Evolutionary conservation across 2,113 vertebrate species (phyloP).

Genomic region (Sterna hirundo): DNA sequence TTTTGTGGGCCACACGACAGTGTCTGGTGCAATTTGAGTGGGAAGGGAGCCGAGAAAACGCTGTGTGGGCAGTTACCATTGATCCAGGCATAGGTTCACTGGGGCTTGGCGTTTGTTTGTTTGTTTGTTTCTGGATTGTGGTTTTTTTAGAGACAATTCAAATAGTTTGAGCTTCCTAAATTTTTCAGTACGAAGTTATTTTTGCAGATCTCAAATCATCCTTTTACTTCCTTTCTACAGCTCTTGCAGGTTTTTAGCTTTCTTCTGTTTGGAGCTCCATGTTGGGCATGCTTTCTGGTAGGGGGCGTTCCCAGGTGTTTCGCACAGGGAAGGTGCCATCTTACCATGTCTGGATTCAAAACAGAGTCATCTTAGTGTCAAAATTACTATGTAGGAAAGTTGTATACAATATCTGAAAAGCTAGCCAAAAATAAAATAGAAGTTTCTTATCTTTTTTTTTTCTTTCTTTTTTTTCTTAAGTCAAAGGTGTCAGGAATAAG

Average conservation of each 20-base stretch:
- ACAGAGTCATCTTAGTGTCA: background rate
- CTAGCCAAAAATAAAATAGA: background rate
- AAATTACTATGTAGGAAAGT: background rate
- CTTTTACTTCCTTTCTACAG: background rate
- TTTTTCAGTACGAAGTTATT: background rate
- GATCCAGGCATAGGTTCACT: background rate
- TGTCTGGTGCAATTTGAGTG: background rate
- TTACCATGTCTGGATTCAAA: background rate
- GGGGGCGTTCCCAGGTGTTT: background rate
- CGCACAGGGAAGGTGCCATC: background rate
- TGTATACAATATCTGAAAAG: background rate
- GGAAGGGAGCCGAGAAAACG: background rate
- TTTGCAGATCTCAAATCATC: background rate
- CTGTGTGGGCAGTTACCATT: background rate
- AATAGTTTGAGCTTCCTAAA: background rate
- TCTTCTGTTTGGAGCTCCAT: background rate
- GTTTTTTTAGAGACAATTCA: background rate
- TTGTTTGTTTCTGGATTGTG: background rate
- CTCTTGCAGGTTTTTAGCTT: background rate
- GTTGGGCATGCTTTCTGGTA: background rate
- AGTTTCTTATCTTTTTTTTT: background rate
- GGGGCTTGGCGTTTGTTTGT: background rate
- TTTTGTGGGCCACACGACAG: background rate
- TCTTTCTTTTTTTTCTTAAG: background rate
- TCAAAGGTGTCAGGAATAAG: background rate